Percentiles rank a stretch among this genome's conserved stretches.
Evolutionary conservation across 2,888 invertebrate genomes (phyloP).

Genomic region (Dorcus hopei): DNA sequence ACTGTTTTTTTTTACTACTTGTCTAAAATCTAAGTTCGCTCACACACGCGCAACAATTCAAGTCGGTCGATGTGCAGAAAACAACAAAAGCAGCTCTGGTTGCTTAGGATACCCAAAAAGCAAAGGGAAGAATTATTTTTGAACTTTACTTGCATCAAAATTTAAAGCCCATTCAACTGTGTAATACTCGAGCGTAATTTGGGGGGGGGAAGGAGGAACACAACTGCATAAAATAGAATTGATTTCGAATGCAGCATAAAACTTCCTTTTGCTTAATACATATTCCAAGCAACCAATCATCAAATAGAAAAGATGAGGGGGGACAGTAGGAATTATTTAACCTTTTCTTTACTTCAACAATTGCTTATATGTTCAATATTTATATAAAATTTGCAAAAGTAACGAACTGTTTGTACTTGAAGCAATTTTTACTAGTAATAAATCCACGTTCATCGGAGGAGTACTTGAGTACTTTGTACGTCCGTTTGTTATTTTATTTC

Average conservation of each 20-base stretch:
- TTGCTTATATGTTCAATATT: conserved; percentile 42
- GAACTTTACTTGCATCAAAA: neutral
- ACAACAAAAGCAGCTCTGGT: conserved; percentile 25
- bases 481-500: conserved; percentile 25
- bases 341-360: conserved; percentile 41
- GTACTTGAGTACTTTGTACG: conserved; percentile 30
- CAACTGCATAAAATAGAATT: no score
- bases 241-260: no score
- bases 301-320: conserved; percentile 2
- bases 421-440: conserved; percentile 46
- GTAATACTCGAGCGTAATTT: neutral
- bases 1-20: conserved; percentile 18
- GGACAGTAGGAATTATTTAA: conserved; percentile 43
- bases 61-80: conserved; percentile 42
- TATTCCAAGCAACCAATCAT: neutral
- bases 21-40: conserved; percentile 31
- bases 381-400: conserved; percentile 70
- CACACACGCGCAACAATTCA: conserved; percentile 43
- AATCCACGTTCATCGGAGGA: conserved; percentile 17
- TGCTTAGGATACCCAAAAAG: conserved; percentile 1
- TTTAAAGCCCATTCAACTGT: neutral
- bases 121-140: neutral
- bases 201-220: neutral
- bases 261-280: no score
- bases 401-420: conserved; percentile 70